Base-by-base conservation (phyloP, 2,888 invertebrate genomes). In the Ctenicera cuprea region DNA sequence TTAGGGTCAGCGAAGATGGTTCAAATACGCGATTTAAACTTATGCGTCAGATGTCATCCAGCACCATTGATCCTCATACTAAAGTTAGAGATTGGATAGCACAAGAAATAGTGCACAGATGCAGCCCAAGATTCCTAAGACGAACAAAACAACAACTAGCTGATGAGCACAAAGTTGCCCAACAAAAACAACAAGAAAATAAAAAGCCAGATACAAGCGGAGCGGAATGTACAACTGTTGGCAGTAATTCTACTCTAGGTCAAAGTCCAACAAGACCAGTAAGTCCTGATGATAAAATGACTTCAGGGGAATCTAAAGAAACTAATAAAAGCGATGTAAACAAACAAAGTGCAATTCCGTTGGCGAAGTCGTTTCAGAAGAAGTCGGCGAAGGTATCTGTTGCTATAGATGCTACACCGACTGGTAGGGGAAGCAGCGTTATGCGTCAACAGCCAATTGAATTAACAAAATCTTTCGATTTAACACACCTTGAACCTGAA, bases 41-140 rank as follows among this genome's bases (percentile, higher is more conserved):
- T 30, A 90, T 92, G 18, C 87, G 94, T 20, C 93, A 94, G 85
- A 90, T 94, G 82, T 95, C 94, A 5, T 91, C 91, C 4, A 95
- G 94, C 76, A 95, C 95, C 0, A 91, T 96, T 77, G 95, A 96
- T 85, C 94, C 95, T 0, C 94, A 95, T 83, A 93, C 94, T 12
- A 95, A 95, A 89, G 95, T 96, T 0, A 90, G 93, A 76, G 94
- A 95, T 80, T 95, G 96, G 96, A 95, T 96, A 80, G 91, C 94
- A 0, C 93, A 94, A 77, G 94, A 94, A 85, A 92, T 94, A 38
- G 92, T 93, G 81, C 91, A 93, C 79, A 90, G 92, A 83, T 93
- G 92, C 81, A 93, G 93, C 62, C 93, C 93, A 0, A 90, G 90
- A 74, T 91, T 92, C 83, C 83, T 92, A 14, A 88, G 91, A 78